A percentile compares a stretch with the other conserved stretches of the same genome.
These are phyloP conservation scores for Coracopsis vasa DNA, from an alignment of 2,113 vertebrate genomes.

Conservation along the genomic window DNA sequence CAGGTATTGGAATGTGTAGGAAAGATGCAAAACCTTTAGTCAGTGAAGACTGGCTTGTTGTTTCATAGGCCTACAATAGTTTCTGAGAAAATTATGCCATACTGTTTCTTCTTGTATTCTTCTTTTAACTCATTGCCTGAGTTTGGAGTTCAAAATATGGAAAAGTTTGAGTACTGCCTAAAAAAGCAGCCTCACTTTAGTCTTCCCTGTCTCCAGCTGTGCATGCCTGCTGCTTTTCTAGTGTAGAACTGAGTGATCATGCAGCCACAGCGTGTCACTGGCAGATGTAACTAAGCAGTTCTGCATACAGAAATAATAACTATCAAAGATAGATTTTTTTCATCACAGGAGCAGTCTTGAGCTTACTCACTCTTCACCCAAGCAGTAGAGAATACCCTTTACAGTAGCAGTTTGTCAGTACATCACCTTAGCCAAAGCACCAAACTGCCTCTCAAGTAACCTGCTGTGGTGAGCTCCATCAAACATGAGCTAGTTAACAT, in stretches of 20 bases:
- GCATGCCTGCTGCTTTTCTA: background rate
- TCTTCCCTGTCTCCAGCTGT: background rate
- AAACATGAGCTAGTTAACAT: background rate
- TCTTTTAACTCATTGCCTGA: background rate
- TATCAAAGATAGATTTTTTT: background rate
- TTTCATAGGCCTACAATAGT: background rate
- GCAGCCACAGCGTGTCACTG: background rate
- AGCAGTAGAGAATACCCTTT: background rate
- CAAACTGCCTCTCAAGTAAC: background rate
- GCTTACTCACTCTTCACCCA: background rate
- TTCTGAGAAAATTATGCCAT: background rate
- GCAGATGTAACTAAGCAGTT: background rate
- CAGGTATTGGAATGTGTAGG: background rate
- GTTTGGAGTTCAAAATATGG: background rate
- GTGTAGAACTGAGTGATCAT: fast-evolving
- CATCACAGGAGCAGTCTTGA: background rate
- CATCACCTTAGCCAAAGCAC: background rate
- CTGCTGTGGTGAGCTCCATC: background rate
- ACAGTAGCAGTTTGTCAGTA: background rate
- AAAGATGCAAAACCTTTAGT: background rate
- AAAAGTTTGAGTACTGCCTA: background rate
- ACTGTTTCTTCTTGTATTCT: background rate
- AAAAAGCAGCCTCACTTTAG: background rate
- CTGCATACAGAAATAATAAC: background rate
- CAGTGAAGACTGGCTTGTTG: background rate